Conservation (phyloP, 2,113 vertebrate genomes). For the Chaenocephalus aceratus region DNA sequence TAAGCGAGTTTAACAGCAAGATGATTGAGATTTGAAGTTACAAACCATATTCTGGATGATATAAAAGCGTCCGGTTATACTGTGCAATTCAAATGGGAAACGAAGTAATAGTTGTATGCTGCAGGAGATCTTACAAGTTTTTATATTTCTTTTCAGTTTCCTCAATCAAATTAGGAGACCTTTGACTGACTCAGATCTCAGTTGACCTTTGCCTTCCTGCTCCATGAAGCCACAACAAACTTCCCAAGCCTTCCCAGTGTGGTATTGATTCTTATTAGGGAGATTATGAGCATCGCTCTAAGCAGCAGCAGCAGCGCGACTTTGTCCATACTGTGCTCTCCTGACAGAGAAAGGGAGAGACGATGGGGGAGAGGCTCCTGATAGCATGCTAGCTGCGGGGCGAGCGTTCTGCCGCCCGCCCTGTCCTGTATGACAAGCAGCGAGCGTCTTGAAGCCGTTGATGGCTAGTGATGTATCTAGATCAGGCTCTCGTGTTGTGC, state of each 20-base stretch:
- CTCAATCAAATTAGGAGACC: background rate
- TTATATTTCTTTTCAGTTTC: background rate
- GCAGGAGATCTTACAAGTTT: background rate
- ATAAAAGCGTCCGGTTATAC: background rate
- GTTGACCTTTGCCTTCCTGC: background rate
- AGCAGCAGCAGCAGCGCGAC: slow-evolving; percentile 27
- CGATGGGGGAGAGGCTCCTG: background rate
- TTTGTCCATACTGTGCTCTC: slow-evolving; percentile 31
- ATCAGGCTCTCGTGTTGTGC: slow-evolving; percentile 66
- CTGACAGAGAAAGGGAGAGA: slow-evolving; percentile 7
- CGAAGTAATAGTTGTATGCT: background rate
- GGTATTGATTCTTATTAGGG: background rate
- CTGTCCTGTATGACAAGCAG: slow-evolving; percentile 59
- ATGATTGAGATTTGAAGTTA: background rate
- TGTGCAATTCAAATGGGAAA: background rate
- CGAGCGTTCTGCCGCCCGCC: slow-evolving; percentile 44
- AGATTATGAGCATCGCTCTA: background rate
- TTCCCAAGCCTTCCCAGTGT: background rate
- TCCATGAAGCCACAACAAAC: background rate
- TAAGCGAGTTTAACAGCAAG: background rate
- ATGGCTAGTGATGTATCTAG: slow-evolving; percentile 72
- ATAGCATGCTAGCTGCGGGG: slow-evolving; percentile 56
- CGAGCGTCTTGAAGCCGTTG: slow-evolving; percentile 56
- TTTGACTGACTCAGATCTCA: background rate
- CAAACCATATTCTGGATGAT: too few species aligned